Conservation (phyloP, 2,797 vertebrate genomes). For the Hippopotamyrus pictus region DNA sequence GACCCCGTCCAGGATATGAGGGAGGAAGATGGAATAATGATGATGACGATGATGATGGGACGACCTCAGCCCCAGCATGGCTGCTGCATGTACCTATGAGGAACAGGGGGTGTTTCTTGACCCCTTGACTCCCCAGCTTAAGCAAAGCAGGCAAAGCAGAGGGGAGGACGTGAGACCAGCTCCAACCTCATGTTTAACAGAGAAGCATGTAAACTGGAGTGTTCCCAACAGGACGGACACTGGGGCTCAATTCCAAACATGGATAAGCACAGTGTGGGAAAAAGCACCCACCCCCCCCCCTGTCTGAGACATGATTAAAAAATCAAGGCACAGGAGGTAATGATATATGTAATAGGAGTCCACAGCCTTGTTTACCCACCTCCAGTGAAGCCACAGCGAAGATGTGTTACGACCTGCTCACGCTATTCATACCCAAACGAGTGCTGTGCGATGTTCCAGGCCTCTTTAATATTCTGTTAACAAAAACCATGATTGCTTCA, state of each 20-base stretch:
- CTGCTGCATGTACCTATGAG: neutral
- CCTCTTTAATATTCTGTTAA: neutral
- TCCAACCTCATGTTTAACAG: slow-evolving; percentile 17
- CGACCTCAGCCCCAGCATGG: neutral
- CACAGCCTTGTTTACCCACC: neutral
- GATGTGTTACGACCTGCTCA: slow-evolving; percentile 1
- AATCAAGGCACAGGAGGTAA: neutral
- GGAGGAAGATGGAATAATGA: neutral
- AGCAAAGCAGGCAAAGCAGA: neutral
- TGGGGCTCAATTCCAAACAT: slow-evolving; percentile 25
- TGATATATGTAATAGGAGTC: neutral
- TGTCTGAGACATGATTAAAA: neutral
- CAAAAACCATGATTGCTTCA: neutral
- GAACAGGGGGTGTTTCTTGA: neutral
- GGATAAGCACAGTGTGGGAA: neutral
- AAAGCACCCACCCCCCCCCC: neutral
- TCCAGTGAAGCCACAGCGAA: slow-evolving; percentile 7
- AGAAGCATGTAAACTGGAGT: slow-evolving; percentile 27
- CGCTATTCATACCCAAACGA: slow-evolving; percentile 21
- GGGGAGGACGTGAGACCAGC: slow-evolving; percentile 9
- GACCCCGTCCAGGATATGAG: neutral
- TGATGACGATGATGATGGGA: neutral
- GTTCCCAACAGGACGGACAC: slow-evolving; percentile 23
- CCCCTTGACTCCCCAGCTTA: neutral
- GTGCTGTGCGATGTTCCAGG: slow-evolving; percentile 13